Conservation (phyloP, 1,140 invertebrate species). For the Achroia grisella region DNA sequence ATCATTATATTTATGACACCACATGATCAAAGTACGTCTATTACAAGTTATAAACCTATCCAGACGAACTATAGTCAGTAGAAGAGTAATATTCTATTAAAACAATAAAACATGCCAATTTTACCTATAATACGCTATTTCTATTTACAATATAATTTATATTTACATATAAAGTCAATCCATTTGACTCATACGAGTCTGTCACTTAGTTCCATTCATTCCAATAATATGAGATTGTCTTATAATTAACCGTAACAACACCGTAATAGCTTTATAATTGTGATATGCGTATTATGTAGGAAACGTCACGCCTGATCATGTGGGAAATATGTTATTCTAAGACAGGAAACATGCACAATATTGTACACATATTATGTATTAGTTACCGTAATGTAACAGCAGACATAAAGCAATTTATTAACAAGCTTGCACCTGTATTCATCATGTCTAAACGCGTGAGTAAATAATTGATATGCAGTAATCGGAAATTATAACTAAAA, state of each 20-base stretch:
- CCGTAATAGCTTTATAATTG: conserved; percentile 19
- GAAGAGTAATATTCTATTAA: too few relatives aligned
- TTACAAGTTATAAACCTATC: too few relatives aligned
- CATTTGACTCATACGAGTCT: too few relatives aligned
- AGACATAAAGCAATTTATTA: conserved; percentile 3
- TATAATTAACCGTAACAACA: conserved; percentile 12
- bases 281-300: conserved; percentile 11
- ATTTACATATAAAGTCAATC: neutral
- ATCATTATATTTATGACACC: too few relatives aligned
- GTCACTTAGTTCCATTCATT: conserved; percentile 7
- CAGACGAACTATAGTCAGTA: too few relatives aligned
- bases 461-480: too few relatives aligned
- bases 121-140: too few relatives aligned
- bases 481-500: too few relatives aligned
- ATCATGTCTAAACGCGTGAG: neutral
- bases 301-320: conserved; percentile 34
- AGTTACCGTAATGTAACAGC: conserved; percentile 4
- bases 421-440: conserved; percentile 5
- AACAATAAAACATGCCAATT: too few relatives aligned
- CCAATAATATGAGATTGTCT: conserved; percentile 13
- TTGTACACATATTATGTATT: conserved; percentile 4
- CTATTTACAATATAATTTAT: too few relatives aligned
- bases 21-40: too few relatives aligned
- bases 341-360: conserved; percentile 16
- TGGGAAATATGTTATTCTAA: conserved; percentile 43